Evolutionary conservation across 2,797 vertebrate genomes (phyloP).

Genomic region (Hydrophis major): DNA sequence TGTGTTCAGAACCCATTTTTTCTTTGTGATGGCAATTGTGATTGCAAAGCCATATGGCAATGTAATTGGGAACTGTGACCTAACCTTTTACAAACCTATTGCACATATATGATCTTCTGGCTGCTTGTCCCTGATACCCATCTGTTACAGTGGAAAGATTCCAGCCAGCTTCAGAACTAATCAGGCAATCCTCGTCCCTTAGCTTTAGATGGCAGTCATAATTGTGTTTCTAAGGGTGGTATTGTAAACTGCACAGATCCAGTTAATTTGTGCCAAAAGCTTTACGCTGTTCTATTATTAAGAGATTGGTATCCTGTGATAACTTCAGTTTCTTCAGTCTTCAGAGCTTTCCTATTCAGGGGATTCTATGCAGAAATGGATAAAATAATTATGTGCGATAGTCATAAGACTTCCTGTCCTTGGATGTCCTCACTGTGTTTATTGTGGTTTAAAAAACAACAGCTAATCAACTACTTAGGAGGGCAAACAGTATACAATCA

Average conservation of each 20-base stretch:
- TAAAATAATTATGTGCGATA: conserved; percentile 1
- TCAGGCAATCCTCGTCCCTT: conserved; percentile 51
- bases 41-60: conserved; percentile 61
- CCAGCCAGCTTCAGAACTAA: conserved; percentile 57
- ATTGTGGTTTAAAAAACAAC: neutral
- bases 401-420: neutral
- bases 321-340: neutral
- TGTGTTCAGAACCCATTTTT: conserved; percentile 4
- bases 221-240: conserved; percentile 47
- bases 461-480: conserved; percentile 4
- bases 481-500: conserved; percentile 7
- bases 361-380: neutral
- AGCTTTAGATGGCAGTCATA: conserved; percentile 53
- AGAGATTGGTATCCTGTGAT: neutral
- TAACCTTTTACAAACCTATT: conserved; percentile 63
- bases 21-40: conserved; percentile 24
- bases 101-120: conserved; percentile 67
- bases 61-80: conserved; percentile 63
- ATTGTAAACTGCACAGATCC: conserved; percentile 11
- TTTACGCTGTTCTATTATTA: neutral
- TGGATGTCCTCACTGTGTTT: conserved; percentile 3
- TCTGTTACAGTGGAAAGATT: conserved; percentile 67
- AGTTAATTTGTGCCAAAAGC: conserved; percentile 16
- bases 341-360: neutral
- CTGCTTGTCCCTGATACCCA: conserved; percentile 64